A percentile compares a stretch with the other conserved stretches of the same genome.
These are phyloP conservation scores for Thaumatotibia leucotreta DNA, from an alignment of 1,140 invertebrate species.

Conservation along the genomic window DNA sequence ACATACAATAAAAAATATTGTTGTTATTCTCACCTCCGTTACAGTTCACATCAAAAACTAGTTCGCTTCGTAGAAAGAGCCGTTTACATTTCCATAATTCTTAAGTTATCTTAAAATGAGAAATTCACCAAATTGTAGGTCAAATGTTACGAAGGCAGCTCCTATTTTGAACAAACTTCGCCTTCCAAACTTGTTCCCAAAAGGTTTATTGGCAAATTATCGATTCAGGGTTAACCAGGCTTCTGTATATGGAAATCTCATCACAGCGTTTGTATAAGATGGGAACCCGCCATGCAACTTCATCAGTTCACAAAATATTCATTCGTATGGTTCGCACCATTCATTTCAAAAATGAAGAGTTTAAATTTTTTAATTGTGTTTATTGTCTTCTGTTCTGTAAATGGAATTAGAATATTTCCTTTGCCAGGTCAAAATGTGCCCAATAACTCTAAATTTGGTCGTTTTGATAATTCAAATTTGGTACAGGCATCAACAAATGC, in stretches of 20 bases:
- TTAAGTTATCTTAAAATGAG: not conserved
- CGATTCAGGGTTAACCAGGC: not conserved
- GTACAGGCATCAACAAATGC: not conserved
- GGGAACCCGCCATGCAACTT: not conserved
- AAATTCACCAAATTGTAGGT: not conserved
- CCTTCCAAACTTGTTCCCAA: not conserved
- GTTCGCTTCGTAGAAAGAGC: too few species aligned
- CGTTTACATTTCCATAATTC: not conserved
- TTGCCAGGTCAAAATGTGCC: slow-evolving; percentile 14
- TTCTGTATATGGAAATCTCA: not conserved
- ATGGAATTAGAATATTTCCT: slow-evolving; percentile 24
- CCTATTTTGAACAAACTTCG: not conserved
- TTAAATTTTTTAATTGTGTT: slow-evolving; percentile 7
- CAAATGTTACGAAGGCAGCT: not conserved
- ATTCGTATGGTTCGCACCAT: not conserved
- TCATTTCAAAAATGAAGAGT: slow-evolving; percentile 19
- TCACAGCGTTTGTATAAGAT: not conserved
- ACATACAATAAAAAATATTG: too few species aligned
- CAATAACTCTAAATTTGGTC: not conserved
- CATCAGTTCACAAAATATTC: slow-evolving; percentile 10
- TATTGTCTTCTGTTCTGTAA: not conserved
- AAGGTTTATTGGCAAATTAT: slow-evolving; percentile 7
- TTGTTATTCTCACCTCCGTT: too few species aligned
- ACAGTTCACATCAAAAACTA: too few species aligned
- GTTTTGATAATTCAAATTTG: too few species aligned